phyloP scores from a whole-genome alignment of 1,140 invertebrate species.

The Camponotus vicinus region DNA sequence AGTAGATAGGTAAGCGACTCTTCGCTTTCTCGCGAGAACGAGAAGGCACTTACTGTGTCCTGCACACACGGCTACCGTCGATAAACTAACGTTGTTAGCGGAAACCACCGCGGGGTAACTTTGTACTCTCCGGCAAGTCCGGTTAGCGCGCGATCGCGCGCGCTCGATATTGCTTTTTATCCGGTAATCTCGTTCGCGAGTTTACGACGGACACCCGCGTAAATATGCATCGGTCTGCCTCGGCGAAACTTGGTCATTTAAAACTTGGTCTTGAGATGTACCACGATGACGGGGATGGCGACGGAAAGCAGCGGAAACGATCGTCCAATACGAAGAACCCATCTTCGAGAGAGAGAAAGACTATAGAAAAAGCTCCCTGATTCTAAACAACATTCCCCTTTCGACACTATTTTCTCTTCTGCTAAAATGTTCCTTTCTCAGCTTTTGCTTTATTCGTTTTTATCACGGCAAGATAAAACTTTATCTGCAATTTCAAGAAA shows the following conservation, averaged over 20 bases:
- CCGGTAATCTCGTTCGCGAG: slow-evolving; percentile 57
- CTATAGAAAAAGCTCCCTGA: background rate
- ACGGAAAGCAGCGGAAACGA: background rate
- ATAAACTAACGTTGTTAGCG: slow-evolving; percentile 62
- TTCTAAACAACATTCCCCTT: slow-evolving; percentile 32
- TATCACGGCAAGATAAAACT: slow-evolving; percentile 17
- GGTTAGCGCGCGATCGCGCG: slow-evolving; percentile 24
- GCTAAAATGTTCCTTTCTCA: background rate
- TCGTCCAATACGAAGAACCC: background rate
- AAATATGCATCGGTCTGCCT: slow-evolving; percentile 59
- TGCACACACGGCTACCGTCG: slow-evolving; percentile 21
- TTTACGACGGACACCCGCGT: slow-evolving; percentile 47
- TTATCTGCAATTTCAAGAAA: background rate
- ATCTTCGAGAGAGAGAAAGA: background rate
- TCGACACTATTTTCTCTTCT: slow-evolving; percentile 31
- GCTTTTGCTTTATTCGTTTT: background rate
- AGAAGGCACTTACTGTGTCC: slow-evolving; percentile 38
- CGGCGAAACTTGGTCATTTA: slow-evolving; percentile 64
- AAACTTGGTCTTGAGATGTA: slow-evolving; percentile 47
- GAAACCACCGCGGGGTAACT: slow-evolving; percentile 56
- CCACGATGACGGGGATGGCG: background rate
- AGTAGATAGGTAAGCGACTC: slow-evolving; percentile 3
- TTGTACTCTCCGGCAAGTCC: slow-evolving; percentile 56
- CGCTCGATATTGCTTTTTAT: slow-evolving; percentile 62
- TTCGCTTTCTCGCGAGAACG: slow-evolving; percentile 52